Conservation (phyloP, 2,888 invertebrate genomes). For the Caenorhabditis uteleia region DNA sequence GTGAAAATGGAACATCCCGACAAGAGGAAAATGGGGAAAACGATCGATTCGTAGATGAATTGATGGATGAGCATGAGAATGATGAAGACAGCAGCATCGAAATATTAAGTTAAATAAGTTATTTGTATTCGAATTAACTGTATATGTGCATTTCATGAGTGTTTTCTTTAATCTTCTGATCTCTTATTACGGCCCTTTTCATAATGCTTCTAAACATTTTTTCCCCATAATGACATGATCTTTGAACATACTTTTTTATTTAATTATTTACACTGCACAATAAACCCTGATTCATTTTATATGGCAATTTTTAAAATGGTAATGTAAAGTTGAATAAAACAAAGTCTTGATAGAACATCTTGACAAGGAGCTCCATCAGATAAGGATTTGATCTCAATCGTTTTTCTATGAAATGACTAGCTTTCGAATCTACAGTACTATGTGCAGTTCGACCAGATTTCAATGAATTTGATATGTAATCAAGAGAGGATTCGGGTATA, state of each 20-base stretch:
- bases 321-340: slow-evolving; percentile 49
- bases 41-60: too few relatives aligned
- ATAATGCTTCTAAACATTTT: too few relatives aligned
- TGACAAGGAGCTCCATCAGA: slow-evolving; percentile 59
- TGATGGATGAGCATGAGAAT: background rate
- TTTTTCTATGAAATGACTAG: slow-evolving; percentile 23
- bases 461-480: slow-evolving; percentile 13
- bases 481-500: slow-evolving; percentile 19
- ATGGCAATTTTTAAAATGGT: slow-evolving; percentile 16
- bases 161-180: too few relatives aligned
- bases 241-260: too few relatives aligned
- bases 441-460: slow-evolving; percentile 39
- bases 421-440: slow-evolving; percentile 38
- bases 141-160: too few relatives aligned
- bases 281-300: too few relatives aligned
- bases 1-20: background rate
- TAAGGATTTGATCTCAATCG: slow-evolving; percentile 41
- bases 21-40: background rate
- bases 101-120: too few relatives aligned
- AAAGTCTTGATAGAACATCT: slow-evolving; percentile 64
- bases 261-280: too few relatives aligned
- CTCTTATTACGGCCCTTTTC: too few relatives aligned
- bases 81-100: too few relatives aligned
- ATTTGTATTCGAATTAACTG: too few relatives aligned
- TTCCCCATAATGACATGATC: too few relatives aligned